Percentiles rank a stretch among this genome's conserved stretches.
Evolutionary conservation across 1,140 invertebrate species (phyloP).

Genomic region (Arctopsyche grandis): DNA sequence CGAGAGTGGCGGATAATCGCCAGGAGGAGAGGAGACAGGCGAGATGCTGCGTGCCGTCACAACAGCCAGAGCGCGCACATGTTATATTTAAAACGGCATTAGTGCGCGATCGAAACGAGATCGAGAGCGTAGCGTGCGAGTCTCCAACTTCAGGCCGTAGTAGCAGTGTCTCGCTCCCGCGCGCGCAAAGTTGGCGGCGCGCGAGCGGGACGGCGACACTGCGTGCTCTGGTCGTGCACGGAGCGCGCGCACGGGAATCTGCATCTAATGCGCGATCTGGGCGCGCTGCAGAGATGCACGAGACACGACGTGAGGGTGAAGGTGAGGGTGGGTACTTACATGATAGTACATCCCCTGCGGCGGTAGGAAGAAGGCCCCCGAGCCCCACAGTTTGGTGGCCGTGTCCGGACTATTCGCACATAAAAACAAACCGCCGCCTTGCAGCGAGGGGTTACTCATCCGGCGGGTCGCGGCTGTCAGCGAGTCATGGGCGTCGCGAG

Average conservation of each 20-base stretch:
- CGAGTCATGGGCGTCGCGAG: constrained; percentile 4
- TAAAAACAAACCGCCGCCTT: constrained; percentile 65
- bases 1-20: not conserved
- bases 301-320: not conserved
- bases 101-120: constrained; percentile 4
- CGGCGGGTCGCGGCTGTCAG: constrained; percentile 48
- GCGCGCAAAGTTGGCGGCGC: not conserved
- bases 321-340: constrained; percentile 72
- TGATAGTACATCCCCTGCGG: constrained; percentile 93
- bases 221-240: not conserved
- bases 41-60: not conserved
- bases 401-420: constrained; percentile 70
- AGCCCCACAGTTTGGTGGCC: constrained; percentile 93
- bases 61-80: too few species aligned
- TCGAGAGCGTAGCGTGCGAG: not conserved
- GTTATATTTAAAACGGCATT: not conserved
- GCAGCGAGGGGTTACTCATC: constrained; percentile 58
- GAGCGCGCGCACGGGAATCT: not conserved
- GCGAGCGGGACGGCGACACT: not conserved
- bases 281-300: not conserved
- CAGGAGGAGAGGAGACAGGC: too few species aligned
- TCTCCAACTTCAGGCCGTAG: not conserved
- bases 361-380: constrained; percentile 91
- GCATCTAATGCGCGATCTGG: not conserved
- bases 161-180: not conserved